Base-by-base conservation (phyloP, 2,113 vertebrate genomes). In the Todiramphus chloris region DNA sequence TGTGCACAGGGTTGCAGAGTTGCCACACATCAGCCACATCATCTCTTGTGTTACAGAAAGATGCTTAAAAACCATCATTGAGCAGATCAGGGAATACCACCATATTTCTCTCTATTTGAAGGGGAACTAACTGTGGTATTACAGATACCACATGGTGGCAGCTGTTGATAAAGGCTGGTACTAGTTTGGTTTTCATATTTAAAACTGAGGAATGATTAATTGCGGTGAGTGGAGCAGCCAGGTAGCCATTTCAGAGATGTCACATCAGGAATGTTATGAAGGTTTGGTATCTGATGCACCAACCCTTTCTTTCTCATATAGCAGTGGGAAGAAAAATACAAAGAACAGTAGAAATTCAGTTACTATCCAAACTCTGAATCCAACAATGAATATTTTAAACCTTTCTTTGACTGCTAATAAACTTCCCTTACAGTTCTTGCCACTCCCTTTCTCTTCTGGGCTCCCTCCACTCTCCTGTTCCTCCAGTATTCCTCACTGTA, bases 141-240 rank as follows among this genome's bases (percentile, higher is more conserved):
- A 91, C 63, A 96, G 81, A 89, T 66, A 66, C 95, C 95, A 97
- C 96, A 95, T 76, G 96, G 96, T 95, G 96, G 94, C 95, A 97
- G 93, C 83, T 96, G 86, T 76, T 96, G 90, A 94, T 95, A 94
- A 96, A 96, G 72, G 63, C 82, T 96, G 81, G 28, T 58, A 30
- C 13, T 46, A 60, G 24, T 79, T 90, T 85, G 37, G 43, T 94
- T 88, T 93, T 80, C 2, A 20, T 83, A 93, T 85, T 93, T 41
- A 77, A 83, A 96, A 72, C 15, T 25, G 39, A 84, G n/a, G 27
- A 60, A 73, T 80, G 55, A 33, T 78, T 75, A 88, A 83, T 89
- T 79, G 72, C 48, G 69, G 28, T 53, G 37, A 78, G 55, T 46
- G 41, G 10, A 94, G n/a, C 23, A 86, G 35, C 18, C 13, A 58